These are phyloP conservation scores for Achlya flavicornis DNA, from an alignment of 2,888 invertebrate species.

Conservation along the genomic window DNA sequence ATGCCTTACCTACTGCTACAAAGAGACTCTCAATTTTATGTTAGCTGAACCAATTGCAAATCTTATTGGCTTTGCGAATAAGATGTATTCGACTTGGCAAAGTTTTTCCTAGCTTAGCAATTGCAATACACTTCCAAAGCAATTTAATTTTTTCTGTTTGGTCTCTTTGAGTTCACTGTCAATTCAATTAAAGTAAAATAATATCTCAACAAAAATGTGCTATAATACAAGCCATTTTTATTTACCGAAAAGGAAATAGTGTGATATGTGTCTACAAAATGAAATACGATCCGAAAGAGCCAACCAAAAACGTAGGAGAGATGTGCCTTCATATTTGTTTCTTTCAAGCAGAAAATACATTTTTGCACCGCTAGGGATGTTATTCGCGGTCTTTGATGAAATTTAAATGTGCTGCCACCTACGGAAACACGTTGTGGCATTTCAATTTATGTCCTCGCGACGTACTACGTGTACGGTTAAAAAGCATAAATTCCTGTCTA, in stretches of 20 bases:
- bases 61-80: constrained; percentile 26
- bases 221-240: neutral
- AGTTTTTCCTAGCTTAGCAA: neutral
- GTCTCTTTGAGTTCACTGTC: neutral
- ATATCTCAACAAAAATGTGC: neutral
- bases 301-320: constrained; percentile 36
- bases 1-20: constrained; percentile 34
- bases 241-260: neutral
- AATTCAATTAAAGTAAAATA: neutral
- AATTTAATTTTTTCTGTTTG: neutral
- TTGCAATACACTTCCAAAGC: neutral
- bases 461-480: constrained; percentile 19
- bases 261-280: constrained; percentile 2
- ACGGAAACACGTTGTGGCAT: constrained; percentile 51
- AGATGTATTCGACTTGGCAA: neutral
- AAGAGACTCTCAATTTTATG: constrained; percentile 35
- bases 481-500: constrained; percentile 12
- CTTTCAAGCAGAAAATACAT: constrained; percentile 60
- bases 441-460: constrained; percentile 55
- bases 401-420: constrained; percentile 55
- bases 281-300: constrained; percentile 15
- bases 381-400: constrained; percentile 54
- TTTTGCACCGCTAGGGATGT: constrained; percentile 50
- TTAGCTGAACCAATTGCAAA: constrained; percentile 19
- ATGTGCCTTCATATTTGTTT: constrained; percentile 47